Conservation (phyloP, 2,797 vertebrate genomes). For the Hapalemur alaotrensis region DNA sequence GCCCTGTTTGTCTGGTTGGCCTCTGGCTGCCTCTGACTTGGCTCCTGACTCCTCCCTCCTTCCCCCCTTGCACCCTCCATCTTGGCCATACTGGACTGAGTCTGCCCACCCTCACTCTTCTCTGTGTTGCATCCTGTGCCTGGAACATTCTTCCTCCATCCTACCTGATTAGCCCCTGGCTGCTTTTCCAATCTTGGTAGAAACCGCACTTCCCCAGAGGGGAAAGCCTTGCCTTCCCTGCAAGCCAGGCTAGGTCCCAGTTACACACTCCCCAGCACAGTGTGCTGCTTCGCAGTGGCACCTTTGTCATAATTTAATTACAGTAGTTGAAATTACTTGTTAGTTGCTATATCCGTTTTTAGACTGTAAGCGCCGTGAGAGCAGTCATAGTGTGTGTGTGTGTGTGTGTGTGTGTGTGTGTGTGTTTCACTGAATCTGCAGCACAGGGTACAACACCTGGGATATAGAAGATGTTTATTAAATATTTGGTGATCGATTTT, state of each 20-base stretch:
- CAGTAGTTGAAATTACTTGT: neutral
- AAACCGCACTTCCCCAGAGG: neutral
- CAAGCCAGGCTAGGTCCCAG: neutral
- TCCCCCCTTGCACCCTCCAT: neutral
- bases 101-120: fast-evolving
- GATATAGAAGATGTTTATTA: neutral
- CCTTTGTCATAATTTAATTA: neutral
- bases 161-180: neutral
- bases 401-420: too few species aligned
- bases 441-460: neutral
- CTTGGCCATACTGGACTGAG: neutral
- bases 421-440: neutral
- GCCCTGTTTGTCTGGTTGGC: neutral
- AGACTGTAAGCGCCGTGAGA: neutral
- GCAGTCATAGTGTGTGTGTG: neutral
- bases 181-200: neutral
- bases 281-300: neutral
- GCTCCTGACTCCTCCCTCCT: neutral
- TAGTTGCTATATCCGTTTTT: neutral
- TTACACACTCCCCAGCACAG: fast-evolving
- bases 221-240: neutral
- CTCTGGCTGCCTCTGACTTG: neutral
- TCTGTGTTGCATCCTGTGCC: neutral
- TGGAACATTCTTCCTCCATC: neutral
- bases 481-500: neutral